Evolutionary conservation across 2,888 invertebrate species (phyloP), one percentile per base, ranked within the genome.

Genomic region (Latheticus oryzae): DNA sequence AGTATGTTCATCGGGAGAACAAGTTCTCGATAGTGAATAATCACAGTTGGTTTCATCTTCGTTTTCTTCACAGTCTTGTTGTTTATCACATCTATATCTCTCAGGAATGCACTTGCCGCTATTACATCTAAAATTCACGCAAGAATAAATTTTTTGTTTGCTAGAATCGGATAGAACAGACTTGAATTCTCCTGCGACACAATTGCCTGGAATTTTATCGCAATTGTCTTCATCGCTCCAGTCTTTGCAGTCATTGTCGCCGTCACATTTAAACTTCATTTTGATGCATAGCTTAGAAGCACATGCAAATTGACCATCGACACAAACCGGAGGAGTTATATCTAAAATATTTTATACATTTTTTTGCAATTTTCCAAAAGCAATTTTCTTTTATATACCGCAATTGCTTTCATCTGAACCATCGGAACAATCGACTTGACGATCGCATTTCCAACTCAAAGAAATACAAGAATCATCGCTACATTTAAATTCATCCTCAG

Each of bases 181-280:
- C 88, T 87, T 89, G 74, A 86, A 91, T 73, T 91, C 89, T 60
- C 85, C 87, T 2, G 84, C 77, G 26, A 84, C 86, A 69, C 91
- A 91, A 64, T 82, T 86, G 0, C 86, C 85, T 11, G 72, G 67
- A 0, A 84, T 84, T 63, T 84, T 79, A 0, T 86, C 86, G 69
- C 93, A 93, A 60, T 88, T 85, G 69, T 90, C 88, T 73, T 93
- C 93, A 70, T 93, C 93, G 47, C 90, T 91, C 87, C 90, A 90
- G 73, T 94, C 93, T 0, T 89, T 91, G 69, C 93, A 93, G 72
- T 94, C 93, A 70, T 92, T 89, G 71, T 93, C 91, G 0, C 90
- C 90, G 66, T 94, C 93, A 72, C 93, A 93, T 60, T 87, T 86
- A 73, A 89, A 93, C 56, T 88, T 85, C 66, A 84, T 83, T 24